Evolutionary conservation across 2,888 invertebrate genomes (phyloP), one percentile per base, ranked within the genome.

Genomic region (Cantharis nigra): DNA sequence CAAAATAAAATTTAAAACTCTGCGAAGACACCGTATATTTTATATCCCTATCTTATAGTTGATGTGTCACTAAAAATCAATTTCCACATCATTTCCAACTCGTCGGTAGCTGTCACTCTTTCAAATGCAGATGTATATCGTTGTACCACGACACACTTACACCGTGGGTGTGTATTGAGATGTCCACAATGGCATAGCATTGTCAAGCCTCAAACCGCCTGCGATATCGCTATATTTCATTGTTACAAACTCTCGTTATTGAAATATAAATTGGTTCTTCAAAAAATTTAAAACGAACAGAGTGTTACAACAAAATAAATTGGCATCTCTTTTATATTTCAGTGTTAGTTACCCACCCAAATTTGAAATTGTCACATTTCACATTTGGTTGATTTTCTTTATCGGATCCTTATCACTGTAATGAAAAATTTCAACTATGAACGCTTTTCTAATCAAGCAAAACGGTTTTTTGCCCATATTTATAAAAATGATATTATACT

Each of bases 61-160:
- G 63, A 49, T 62, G 71, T 80, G 80, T 82, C 81, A 80, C 79
- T 81, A 83, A 83, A 83, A 85, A 86, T 85, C 86, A 87, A 86
- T 87, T 87, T 87, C 84, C 87, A 86, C 86, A 87, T 86, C 86
- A 85, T 86, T 86, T 85, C 84, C 85, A 85, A 83, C 84, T 85
- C 83, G 83, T 83, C 84, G 83, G 81, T 77, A 79, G 82, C 82
- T 86, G 87, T 85, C 86, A 86, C 85, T 86, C 86, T 86, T 87
- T 87, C 86, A 86, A 86, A 87, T 86, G 85, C 86, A 86, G 87
- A 87, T 87, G 84, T 85, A 81, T 86, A 86, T 86, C 86, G 83
- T 83, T 80, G 80, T 81, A 82, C 85, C 83, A 85, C 84, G 85
- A 85, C 85, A 85, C 85, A 85, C 84, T 85, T 84, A 83, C 83